Conservation (phyloP, 2,888 invertebrate species). For the Himalopsyche kuldschensis region DNA sequence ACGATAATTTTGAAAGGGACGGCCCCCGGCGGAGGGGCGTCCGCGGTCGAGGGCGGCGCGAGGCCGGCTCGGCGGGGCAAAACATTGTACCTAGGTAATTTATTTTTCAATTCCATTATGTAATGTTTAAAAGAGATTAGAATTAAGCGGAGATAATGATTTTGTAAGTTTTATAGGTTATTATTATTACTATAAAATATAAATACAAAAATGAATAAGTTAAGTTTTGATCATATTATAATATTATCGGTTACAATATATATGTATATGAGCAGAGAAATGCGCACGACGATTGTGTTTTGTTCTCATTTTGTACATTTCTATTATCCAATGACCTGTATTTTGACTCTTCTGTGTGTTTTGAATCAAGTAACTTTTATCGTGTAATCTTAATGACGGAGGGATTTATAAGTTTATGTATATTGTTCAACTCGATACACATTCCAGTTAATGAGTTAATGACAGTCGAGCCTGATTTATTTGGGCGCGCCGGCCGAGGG, state of each 20-base stretch:
- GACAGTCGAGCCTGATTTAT: slow-evolving; percentile 24
- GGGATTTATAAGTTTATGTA: slow-evolving; percentile 3
- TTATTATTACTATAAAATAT: neutral
- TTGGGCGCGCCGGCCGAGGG: slow-evolving; percentile 1
- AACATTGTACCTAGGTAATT: slow-evolving; percentile 63
- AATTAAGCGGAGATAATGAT: slow-evolving; percentile 47
- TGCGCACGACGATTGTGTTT: neutral
- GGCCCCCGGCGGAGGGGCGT: neutral
- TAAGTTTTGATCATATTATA: slow-evolving; percentile 35
- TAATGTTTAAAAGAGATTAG: slow-evolving; percentile 55
- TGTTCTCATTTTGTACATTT: slow-evolving; percentile 2
- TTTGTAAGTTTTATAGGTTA: slow-evolving; percentile 62
- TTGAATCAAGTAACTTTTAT: neutral
- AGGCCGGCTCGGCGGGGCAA: slow-evolving; percentile 44
- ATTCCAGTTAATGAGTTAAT: slow-evolving; percentile 28
- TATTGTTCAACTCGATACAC: slow-evolving; percentile 22
- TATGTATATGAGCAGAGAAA: slow-evolving; percentile 25
- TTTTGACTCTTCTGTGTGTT: neutral
- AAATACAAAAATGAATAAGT: slow-evolving; percentile 24
- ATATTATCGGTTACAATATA: slow-evolving; percentile 30
- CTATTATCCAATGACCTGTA: neutral
- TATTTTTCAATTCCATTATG: slow-evolving; percentile 61
- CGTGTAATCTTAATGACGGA: neutral
- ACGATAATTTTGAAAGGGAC: neutral
- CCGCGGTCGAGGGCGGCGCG: neutral